Evolutionary conservation across 2,797 vertebrate genomes (phyloP).

Genomic region (Diglossa cyanea): DNA sequence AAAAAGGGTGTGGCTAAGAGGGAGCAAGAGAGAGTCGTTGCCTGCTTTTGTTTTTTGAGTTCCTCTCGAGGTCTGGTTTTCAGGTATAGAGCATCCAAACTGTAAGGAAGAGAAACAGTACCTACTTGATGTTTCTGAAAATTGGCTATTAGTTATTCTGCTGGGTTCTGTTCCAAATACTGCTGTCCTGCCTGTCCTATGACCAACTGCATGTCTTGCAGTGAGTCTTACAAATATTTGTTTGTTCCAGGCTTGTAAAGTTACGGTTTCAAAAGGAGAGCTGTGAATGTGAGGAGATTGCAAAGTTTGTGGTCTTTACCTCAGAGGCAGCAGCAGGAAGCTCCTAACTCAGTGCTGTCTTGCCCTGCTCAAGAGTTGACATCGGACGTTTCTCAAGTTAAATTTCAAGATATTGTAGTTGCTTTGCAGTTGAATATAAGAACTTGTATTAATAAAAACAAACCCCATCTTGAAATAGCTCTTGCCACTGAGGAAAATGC

Average conservation of each 20-base stretch:
- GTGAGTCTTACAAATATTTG: background rate
- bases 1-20: background rate
- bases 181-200: background rate
- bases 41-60: background rate
- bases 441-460: background rate
- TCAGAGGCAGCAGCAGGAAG: background rate
- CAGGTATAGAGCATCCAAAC: background rate
- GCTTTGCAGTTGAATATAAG: background rate
- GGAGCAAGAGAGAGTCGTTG: background rate
- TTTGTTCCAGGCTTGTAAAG: background rate
- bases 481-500: background rate
- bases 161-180: background rate
- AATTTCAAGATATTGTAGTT: background rate
- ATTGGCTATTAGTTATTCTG: background rate
- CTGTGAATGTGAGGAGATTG: background rate
- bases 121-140: background rate
- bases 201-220: background rate
- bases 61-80: background rate
- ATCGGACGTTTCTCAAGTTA: background rate
- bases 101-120: background rate
- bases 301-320: background rate
- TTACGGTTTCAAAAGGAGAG: background rate
- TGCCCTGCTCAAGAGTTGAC: background rate
- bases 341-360: background rate
- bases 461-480: background rate